Evolutionary conservation across 2,888 invertebrate genomes (phyloP).

Genomic region (Magallana nippona): DNA sequence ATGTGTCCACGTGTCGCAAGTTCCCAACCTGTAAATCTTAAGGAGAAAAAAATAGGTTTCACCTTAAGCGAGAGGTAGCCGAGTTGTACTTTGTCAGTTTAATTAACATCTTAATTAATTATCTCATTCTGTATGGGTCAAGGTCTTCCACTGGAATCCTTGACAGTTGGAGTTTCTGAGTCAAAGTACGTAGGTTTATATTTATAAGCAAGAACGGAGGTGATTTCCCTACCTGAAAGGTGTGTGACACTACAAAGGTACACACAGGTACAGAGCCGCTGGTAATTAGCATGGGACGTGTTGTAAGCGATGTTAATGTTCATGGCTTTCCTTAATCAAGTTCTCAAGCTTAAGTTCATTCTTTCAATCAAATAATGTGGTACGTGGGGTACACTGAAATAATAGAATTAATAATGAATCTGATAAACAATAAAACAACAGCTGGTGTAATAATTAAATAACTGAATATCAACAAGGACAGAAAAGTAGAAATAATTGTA

Average conservation of each 20-base stretch:
- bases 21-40: no score
- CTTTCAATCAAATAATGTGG: no score
- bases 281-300: background rate
- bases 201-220: background rate
- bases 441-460: no score
- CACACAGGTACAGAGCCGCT: background rate
- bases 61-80: background rate
- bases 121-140: background rate
- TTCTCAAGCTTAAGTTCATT: no score
- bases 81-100: background rate
- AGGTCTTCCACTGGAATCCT: background rate
- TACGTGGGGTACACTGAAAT: no score
- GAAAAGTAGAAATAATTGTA: no score
- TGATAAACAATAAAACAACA: no score
- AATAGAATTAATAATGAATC: no score
- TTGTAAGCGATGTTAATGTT: background rate
- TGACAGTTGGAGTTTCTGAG: background rate
- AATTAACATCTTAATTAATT: conserved; percentile 17
- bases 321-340: no score
- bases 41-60: no score
- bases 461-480: no score
- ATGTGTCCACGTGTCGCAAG: no score
- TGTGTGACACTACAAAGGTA: background rate
- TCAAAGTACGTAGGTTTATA: background rate
- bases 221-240: conserved; percentile 17